These are phyloP conservation scores for Malurus splendens DNA, from an alignment of 2,797 vertebrate species.

Conservation along the genomic window DNA sequence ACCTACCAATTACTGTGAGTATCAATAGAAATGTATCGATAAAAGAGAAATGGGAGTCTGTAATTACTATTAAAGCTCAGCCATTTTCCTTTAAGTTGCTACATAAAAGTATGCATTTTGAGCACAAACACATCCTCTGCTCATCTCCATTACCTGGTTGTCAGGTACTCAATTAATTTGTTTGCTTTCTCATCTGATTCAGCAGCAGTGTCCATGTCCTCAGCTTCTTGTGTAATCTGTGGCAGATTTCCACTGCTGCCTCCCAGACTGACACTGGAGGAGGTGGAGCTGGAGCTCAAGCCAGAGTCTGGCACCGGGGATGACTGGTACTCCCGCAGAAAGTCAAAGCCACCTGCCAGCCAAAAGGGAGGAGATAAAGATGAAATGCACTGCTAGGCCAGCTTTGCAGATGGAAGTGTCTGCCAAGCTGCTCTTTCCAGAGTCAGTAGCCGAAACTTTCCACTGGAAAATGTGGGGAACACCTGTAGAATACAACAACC, in stretches of 20 bases:
- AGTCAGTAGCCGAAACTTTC: background rate
- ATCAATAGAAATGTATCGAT: background rate
- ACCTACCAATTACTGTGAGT: background rate
- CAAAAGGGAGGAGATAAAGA: conserved; percentile 27
- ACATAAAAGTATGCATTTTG: background rate
- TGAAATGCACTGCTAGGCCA: background rate
- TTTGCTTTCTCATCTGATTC: conserved; percentile 94
- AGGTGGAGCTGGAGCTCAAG: conserved; percentile 93
- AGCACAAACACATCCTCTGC: background rate
- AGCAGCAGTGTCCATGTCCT: conserved; percentile 81
- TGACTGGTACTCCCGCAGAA: conserved; percentile 90
- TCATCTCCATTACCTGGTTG: conserved; percentile 83
- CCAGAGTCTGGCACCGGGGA: conserved; percentile 94
- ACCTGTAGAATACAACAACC: background rate
- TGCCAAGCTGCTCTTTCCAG: background rate
- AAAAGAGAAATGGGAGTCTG: background rate
- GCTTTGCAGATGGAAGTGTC: background rate
- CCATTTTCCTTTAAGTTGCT: background rate
- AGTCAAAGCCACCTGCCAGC: conserved; percentile 87
- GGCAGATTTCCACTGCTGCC: conserved; percentile 90
- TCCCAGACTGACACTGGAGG: conserved; percentile 93
- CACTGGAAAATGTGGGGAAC: background rate
- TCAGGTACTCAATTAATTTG: conserved; percentile 97
- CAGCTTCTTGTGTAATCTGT: conserved; percentile 89
- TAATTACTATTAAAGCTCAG: background rate